These are phyloP conservation scores for Troglohyphantes excavatus DNA, from an alignment of 2,888 invertebrate genomes.

Conservation along the genomic window DNA sequence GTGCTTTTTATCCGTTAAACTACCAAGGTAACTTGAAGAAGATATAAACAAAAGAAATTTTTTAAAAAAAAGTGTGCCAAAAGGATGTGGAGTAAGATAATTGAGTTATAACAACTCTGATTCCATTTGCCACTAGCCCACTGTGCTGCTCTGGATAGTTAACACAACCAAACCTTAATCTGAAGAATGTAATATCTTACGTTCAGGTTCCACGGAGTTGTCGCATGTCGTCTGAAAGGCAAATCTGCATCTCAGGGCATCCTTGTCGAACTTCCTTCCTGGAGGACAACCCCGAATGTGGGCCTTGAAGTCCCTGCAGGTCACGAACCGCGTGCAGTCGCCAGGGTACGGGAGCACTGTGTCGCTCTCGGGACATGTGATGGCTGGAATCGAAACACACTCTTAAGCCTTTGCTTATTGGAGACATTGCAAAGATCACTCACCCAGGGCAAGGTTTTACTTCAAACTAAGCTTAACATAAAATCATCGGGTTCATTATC, in stretches of 20 bases:
- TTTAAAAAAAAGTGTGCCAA: no score
- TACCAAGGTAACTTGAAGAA: no score
- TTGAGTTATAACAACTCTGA: no score
- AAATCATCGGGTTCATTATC: no score
- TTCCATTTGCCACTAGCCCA: no score
- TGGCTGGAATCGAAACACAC: conserved; percentile 23
- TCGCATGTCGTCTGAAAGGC: conserved; percentile 21
- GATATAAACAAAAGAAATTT: no score
- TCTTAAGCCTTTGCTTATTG: no score
- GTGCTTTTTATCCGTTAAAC: no score
- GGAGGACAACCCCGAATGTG: conserved; percentile 59
- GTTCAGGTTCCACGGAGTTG: not conserved
- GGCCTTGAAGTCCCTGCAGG: conserved; percentile 61
- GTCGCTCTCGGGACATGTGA: conserved; percentile 56
- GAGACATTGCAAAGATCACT: no score
- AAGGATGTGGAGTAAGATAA: no score
- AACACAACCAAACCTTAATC: not conserved
- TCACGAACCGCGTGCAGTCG: conserved; percentile 59
- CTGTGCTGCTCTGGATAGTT: not conserved
- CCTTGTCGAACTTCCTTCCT: conserved; percentile 49
- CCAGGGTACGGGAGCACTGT: conserved; percentile 54
- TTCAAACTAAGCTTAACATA: no score
- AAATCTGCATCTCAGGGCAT: conserved; percentile 23
- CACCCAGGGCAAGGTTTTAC: no score
- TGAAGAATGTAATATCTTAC: conserved; percentile 4